Base-by-base conservation (phyloP, 2,113 vertebrate species). In the Pollimyrus isidori region DNA sequence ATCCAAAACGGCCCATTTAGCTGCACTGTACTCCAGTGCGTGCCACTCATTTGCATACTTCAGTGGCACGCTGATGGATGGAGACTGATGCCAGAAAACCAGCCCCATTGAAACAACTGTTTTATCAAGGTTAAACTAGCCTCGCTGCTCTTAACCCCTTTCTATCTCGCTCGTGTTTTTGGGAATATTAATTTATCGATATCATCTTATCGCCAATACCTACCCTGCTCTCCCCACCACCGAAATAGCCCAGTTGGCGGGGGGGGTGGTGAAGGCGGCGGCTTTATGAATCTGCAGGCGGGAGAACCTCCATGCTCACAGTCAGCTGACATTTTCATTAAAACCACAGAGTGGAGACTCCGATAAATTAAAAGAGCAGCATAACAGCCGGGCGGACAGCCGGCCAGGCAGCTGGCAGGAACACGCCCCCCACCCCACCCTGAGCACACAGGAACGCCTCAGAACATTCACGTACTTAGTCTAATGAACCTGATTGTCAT, bases 81-180 rank as follows among this genome's bases (percentile, higher is more conserved):
- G 97, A 97, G 97, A 98, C 96, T 95, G 97, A 98, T 97, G 96
- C 94, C 91, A 92, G 94, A 95, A 95, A 96, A 97, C 97, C 96
- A 96, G 94, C 95, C 96, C 96, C 95, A 95, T 93, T 95, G 96
- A 97, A 97, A 97, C 95, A 96, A 96, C 96, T 95, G 92, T 96
- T 98, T 97, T 96, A 97, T 98, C 97, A 97, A 97, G 97, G 97
- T 98, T 97, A 97, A 95, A 93, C 95, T 95, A 97, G 95, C 96
- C 96, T 95, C 94, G 88, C 95, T 87, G 93, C 95, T 96, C 95
- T 93, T 92, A 95, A 96, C 94, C 95, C 94, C 94, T 94, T 96
- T 96, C 96, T 97, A 95, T 95, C 95, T 95, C 90, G 48, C 91
- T 90, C 83, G 89, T 69, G 93, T 92, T 93, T 94, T 69, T 93